A percentile compares a stretch with the other conserved stretches of the same genome.
Conservation (phyloP, 2,797 vertebrate genomes). For the Scyliorhinus canicula region DNA sequence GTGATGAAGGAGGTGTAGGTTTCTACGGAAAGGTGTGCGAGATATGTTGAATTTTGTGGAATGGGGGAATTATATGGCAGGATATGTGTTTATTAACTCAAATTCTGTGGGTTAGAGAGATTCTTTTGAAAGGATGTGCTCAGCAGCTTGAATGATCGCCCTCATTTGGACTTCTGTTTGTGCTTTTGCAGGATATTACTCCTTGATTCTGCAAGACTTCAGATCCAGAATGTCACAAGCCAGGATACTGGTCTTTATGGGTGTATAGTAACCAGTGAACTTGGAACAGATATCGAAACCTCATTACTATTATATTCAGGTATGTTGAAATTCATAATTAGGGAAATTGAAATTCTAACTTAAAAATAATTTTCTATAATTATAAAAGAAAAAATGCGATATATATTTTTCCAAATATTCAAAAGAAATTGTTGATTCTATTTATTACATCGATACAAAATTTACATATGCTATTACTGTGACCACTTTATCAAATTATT, state of each 20-base stretch:
- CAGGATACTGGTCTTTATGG: slow-evolving; percentile 70
- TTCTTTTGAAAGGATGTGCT: not conserved
- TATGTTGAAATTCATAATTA: slow-evolving; percentile 46
- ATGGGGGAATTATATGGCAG: no score
- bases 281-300: slow-evolving; percentile 65
- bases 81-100: not conserved
- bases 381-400: not conserved
- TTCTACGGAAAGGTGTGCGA: not conserved
- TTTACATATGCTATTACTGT: not conserved
- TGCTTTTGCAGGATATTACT: slow-evolving; percentile 55
- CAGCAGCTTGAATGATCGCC: not conserved
- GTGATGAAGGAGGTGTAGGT: not conserved
- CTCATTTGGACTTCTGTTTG: not conserved
- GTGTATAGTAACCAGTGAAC: slow-evolving; percentile 62
- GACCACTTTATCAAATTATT: not conserved
- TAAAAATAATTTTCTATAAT: not conserved
- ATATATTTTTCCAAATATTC: not conserved
- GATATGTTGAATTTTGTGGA: not conserved
- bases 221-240: slow-evolving; percentile 60
- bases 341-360: not conserved
- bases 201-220: slow-evolving; percentile 57
- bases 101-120: not conserved
- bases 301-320: slow-evolving; percentile 67
- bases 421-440: not conserved
- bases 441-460: not conserved